Base-by-base conservation (phyloP, 2,797 vertebrate species). In the Anolis apletophallus region DNA sequence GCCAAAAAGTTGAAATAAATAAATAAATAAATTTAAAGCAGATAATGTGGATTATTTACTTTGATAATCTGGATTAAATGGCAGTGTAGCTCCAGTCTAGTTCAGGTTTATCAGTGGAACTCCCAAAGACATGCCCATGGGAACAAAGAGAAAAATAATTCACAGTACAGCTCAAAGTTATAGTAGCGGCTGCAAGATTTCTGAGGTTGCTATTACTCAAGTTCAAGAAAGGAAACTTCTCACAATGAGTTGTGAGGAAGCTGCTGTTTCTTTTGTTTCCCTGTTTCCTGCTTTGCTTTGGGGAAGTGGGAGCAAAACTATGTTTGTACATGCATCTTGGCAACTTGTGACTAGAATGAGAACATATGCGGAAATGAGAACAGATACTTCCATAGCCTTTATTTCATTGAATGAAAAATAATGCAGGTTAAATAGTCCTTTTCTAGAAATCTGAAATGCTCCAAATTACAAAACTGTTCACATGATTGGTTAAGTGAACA, bases 231-330 rank as follows among this genome's bases (percentile, higher is more conserved):
- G 69, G 5, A 4, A 87, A 34, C 23, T 74, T 87, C 67, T 78
- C 57, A 86, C 71, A 19, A 74, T 89, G 81, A 23, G 71, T 64
- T 61, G 69, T 85, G 82, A 87, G 71, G 72, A 67, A 86, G 80
- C 40, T 59, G 85, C 57, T 34, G 64, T 89, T 17, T 85, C 85
- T 81, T 89, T 85, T 85, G 59, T 91, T 29, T 90, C 85, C 79
- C 71, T 59, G 10, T 26, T 80, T 90, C 87, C 90, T 90, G 19
- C 23, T 72, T 34, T 36, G 69, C 23, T 86, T 11, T 68, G 80
- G 36, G 80, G 69, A 84, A 91, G 32, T 80, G 57, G 84, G 88
- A 90, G 52, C 67, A 64, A 83, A 88, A 89, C 85, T 87, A 83
- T 86, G 79, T 87, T 85, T 76, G 80, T 85, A 82, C 64, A 59